Percentiles rank a stretch among this genome's conserved stretches.
phyloP scores from a whole-genome alignment of 2,113 vertebrate genomes.

The Dunckerocampus dactyliophorus region DNA sequence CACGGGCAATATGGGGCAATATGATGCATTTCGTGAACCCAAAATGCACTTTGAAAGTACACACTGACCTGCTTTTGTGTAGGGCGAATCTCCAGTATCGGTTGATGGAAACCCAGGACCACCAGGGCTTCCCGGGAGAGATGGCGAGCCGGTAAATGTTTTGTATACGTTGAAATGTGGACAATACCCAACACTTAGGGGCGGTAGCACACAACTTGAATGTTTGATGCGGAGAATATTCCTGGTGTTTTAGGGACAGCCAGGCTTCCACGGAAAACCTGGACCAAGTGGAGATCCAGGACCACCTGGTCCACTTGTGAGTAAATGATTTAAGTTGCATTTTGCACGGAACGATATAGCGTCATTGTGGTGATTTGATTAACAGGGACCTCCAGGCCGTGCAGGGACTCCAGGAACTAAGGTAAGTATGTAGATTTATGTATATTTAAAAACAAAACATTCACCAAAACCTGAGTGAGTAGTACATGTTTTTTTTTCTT shows the following conservation, averaged over 20 bases:
- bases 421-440: slow-evolving; percentile 26
- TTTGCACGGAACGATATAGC: neutral
- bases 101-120: neutral
- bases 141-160: slow-evolving; percentile 39
- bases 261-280: slow-evolving; percentile 23
- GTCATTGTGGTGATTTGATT: neutral
- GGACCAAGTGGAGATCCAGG: slow-evolving; percentile 40
- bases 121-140: slow-evolving; percentile 33
- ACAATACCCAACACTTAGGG: neutral
- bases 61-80: neutral
- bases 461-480: neutral
- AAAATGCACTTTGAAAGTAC: no score
- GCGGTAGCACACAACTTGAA: neutral
- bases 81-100: slow-evolving; percentile 44
- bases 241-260: slow-evolving; percentile 29
- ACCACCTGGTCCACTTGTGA: slow-evolving; percentile 25
- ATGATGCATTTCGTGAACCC: no score
- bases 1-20: no score
- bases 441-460: neutral
- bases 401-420: slow-evolving; percentile 48
- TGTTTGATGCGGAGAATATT: neutral
- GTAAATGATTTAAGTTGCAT: slow-evolving; percentile 1
- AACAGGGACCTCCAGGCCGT: slow-evolving; percentile 38
- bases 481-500: neutral
- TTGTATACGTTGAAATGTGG: neutral